phyloP scores from a whole-genome alignment of 2,113 vertebrate genomes.

The Rana temporaria region DNA sequence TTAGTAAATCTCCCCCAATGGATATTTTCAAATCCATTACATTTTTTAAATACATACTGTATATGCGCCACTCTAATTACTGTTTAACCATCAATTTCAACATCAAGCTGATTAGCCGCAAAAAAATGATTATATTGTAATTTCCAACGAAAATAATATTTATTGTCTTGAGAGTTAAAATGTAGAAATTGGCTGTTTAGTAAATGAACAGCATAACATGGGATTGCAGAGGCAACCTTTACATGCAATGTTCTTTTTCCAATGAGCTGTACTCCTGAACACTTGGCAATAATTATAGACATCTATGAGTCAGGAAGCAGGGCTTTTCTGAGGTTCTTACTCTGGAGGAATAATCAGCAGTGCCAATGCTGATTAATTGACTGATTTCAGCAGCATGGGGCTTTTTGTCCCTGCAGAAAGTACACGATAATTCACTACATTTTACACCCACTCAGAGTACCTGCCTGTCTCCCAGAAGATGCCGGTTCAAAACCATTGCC shows the following conservation, averaged over 20 bases:
- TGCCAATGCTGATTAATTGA: constrained; percentile 42
- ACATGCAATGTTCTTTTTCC: constrained; percentile 34
- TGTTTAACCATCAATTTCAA: not conserved
- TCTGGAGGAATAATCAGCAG: not conserved
- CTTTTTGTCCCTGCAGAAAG: constrained; percentile 37
- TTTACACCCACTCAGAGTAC: constrained; percentile 47
- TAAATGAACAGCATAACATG: not conserved
- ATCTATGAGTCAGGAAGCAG: constrained; percentile 32
- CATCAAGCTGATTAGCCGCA: not conserved
- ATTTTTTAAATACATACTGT: too few relatives aligned
- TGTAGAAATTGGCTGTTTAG: not conserved
- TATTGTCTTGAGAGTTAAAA: not conserved
- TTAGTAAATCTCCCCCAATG: too few relatives aligned
- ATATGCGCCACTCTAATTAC: not conserved
- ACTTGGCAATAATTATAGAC: constrained; percentile 44
- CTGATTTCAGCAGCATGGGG: constrained; percentile 35
- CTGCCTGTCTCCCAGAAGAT: constrained; percentile 13
- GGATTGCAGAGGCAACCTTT: not conserved
- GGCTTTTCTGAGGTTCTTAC: constrained; percentile 31
- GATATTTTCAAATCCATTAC: too few relatives aligned
- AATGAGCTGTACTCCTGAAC: constrained; percentile 16
- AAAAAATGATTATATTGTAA: not conserved
- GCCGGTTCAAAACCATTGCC: constrained; percentile 4
- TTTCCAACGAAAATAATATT: not conserved
- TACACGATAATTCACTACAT: constrained; percentile 39